A percentile compares a stretch with the other conserved stretches of the same genome.
phyloP scores from a whole-genome alignment of 2,888 invertebrate genomes.

The Drosophila mettleri region DNA sequence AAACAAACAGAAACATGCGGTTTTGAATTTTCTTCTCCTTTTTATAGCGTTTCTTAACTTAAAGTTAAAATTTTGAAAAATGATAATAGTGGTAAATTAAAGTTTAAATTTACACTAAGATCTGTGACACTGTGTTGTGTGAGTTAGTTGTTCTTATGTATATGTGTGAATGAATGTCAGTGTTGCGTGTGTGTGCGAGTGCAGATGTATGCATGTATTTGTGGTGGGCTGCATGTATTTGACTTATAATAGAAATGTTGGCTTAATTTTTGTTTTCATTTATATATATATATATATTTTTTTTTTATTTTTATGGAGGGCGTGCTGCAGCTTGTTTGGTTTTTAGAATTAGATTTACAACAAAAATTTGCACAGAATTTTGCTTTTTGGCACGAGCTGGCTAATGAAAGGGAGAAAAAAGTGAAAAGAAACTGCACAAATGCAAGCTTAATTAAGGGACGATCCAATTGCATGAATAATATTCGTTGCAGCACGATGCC shows the following conservation, averaged over 20 bases:
- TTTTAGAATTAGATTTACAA: slow-evolving; percentile 47
- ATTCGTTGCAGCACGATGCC: slow-evolving; percentile 37
- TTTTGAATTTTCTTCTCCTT: slow-evolving; percentile 43
- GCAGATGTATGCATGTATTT: slow-evolving; percentile 23
- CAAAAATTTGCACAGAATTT: slow-evolving; percentile 66
- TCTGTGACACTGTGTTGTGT: slow-evolving; percentile 52
- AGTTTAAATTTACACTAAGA: slow-evolving; percentile 68
- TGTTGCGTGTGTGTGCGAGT: slow-evolving; percentile 1
- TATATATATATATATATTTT: slow-evolving; percentile 12
- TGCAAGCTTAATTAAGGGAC: slow-evolving; percentile 40
- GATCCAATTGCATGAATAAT: slow-evolving; percentile 24
- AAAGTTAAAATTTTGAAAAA: slow-evolving; percentile 67
- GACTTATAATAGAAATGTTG: slow-evolving; percentile 60
- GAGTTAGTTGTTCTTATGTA: slow-evolving; percentile 16
- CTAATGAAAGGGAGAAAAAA: slow-evolving; percentile 35
- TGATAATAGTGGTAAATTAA: slow-evolving; percentile 59
- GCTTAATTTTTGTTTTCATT: slow-evolving; percentile 3
- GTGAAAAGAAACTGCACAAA: slow-evolving; percentile 39
- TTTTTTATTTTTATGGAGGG: slow-evolving; percentile 11
- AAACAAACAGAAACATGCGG: slow-evolving; percentile 60
- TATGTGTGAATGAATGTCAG: neutral
- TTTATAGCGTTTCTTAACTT: slow-evolving; percentile 54
- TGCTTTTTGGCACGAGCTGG: slow-evolving; percentile 74
- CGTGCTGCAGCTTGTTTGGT: slow-evolving; percentile 29
- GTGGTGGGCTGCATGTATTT: slow-evolving; percentile 51